Percentiles rank a stretch among this genome's conserved stretches.
Conservation (phyloP, 1,140 invertebrate species). For the Aphis craccivora region DNA sequence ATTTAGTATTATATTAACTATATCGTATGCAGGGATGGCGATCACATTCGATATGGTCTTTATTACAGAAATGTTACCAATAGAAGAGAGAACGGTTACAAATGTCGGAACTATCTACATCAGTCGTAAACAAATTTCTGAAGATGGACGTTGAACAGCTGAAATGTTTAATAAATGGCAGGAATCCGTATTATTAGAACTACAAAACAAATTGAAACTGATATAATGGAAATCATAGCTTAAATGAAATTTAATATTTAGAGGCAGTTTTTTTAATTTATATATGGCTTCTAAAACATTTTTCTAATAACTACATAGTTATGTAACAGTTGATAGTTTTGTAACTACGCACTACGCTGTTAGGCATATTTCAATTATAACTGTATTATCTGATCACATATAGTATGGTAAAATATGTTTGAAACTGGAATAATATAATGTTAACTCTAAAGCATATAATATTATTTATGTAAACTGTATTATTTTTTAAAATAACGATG, state of each 20-base stretch:
- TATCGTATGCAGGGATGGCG: neutral
- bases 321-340: conserved; percentile 22
- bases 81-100: neutral
- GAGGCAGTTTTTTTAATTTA: neutral
- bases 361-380: neutral
- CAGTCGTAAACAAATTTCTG: neutral
- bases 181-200: neutral
- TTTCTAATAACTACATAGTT: neutral
- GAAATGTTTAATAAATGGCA: neutral
- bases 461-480: neutral
- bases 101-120: neutral
- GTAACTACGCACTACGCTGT: neutral
- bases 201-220: conserved; percentile 32
- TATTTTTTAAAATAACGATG: neutral
- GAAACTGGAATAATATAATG: neutral
- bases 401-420: neutral
- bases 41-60: neutral
- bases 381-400: neutral
- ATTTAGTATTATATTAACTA: neutral
- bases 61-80: neutral
- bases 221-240: conserved; percentile 12
- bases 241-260: conserved; percentile 40
- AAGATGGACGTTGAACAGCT: neutral
- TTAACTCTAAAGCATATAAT: neutral
- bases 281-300: conserved; percentile 49